Conservation (phyloP, 2,888 invertebrate genomes). For the Tipula helvola region DNA sequence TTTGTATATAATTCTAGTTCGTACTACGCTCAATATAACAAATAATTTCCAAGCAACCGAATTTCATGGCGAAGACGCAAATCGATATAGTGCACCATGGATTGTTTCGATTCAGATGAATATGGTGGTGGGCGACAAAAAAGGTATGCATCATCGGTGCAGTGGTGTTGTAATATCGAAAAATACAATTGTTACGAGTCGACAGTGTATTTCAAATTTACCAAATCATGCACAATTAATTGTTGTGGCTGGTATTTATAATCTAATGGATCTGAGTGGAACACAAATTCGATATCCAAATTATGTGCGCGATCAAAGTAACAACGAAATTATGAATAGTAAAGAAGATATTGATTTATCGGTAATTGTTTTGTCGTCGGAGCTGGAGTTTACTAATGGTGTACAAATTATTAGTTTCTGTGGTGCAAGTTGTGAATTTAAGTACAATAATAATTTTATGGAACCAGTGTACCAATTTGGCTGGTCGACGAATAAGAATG, state of each 20-base stretch:
- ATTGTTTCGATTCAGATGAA: background rate
- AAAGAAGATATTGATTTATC: background rate
- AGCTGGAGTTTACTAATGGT: background rate
- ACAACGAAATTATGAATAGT: background rate
- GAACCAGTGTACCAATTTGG: background rate
- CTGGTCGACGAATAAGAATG: background rate
- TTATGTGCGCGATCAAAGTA: background rate
- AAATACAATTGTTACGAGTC: background rate
- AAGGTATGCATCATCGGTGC: background rate
- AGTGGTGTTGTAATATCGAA: background rate
- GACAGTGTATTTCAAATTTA: background rate
- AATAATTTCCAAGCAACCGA: background rate
- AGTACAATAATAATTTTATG: background rate
- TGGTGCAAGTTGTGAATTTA: background rate
- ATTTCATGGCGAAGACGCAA: background rate
- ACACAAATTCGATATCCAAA: background rate
- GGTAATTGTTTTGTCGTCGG: background rate
- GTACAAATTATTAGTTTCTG: background rate
- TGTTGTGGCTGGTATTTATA: background rate
- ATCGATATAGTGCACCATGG: background rate
- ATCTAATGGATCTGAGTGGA: background rate
- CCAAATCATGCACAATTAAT: background rate
- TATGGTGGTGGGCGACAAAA: background rate
- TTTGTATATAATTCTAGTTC: background rate
- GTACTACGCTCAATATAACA: background rate